Conservation (phyloP, 2,797 vertebrate genomes). For the Etheostoma nigrum region DNA sequence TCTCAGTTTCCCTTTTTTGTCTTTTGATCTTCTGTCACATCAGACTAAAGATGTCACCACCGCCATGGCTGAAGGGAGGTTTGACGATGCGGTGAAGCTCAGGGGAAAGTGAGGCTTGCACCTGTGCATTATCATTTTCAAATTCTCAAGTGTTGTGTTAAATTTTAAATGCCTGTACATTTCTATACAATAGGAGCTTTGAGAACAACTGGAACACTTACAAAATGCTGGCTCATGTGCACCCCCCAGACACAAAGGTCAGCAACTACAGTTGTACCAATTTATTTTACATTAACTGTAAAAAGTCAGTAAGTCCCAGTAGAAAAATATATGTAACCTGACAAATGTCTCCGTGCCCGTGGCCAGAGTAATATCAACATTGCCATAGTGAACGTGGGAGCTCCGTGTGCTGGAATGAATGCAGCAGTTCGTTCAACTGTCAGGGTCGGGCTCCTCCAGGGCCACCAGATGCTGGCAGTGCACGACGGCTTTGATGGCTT, state of each 20-base stretch:
- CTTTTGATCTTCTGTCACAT: constrained; percentile 2
- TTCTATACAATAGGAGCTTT: constrained; percentile 89
- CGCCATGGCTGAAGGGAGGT: constrained; percentile 91
- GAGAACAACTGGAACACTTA: constrained; percentile 97
- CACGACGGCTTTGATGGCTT: constrained; percentile 94
- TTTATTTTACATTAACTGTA: background rate
- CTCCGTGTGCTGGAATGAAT: constrained; percentile 94
- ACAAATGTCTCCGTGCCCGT: constrained; percentile 23
- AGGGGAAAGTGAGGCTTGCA: constrained; percentile 90
- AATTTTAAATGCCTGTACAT: constrained; percentile 19
- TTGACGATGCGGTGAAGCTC: constrained; percentile 91
- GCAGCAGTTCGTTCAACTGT: constrained; percentile 90
- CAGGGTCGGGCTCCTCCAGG: constrained; percentile 91
- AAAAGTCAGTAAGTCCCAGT: background rate
- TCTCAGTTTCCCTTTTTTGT: constrained; percentile 3
- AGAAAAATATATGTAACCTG: constrained; percentile 9
- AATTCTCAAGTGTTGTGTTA: background rate
- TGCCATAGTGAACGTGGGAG: constrained; percentile 92
- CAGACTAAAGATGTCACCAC: constrained; percentile 96
- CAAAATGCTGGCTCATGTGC: constrained; percentile 92
- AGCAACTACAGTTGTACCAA: constrained; percentile 14
- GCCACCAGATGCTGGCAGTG: constrained; percentile 91
- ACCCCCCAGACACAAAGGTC: constrained; percentile 89
- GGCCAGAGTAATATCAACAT: constrained; percentile 89
- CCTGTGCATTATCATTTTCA: constrained; percentile 5